Conservation (phyloP, 2,888 invertebrate genomes). For the Celastrina argiolus region DNA sequence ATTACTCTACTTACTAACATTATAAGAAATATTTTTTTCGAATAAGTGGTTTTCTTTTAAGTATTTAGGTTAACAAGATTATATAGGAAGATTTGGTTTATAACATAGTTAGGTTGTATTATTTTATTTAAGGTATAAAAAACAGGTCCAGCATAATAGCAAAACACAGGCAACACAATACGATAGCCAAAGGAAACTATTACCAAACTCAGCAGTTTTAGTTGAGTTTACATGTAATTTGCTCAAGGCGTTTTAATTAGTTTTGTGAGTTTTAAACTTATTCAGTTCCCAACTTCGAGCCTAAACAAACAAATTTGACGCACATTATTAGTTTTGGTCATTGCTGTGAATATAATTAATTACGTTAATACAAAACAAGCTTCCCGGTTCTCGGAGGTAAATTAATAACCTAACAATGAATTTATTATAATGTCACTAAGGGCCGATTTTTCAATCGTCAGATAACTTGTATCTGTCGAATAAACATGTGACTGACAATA, state of each 20-base stretch:
- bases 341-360: constrained; percentile 8
- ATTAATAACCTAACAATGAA: background rate
- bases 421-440: background rate
- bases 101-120: too few species aligned
- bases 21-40: background rate
- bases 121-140: too few species aligned
- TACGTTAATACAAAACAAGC: background rate
- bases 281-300: constrained; percentile 6
- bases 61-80: too few species aligned
- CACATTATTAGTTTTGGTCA: constrained; percentile 15
- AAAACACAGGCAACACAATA: background rate
- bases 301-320: constrained; percentile 22
- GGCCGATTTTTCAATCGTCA: too few species aligned
- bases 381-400: background rate
- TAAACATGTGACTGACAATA: too few species aligned
- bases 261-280: constrained; percentile 20
- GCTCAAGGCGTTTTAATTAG: constrained; percentile 21
- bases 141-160: background rate
- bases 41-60: too few species aligned
- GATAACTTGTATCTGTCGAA: too few species aligned
- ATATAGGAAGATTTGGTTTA: too few species aligned
- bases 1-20: background rate
- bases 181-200: background rate
- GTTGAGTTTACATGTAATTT: constrained; percentile 19
- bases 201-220: constrained; percentile 17